Evolutionary conservation across 2,797 vertebrate genomes (phyloP), one percentile per base, ranked within the genome.

Genomic region (Simalia tracyae): DNA sequence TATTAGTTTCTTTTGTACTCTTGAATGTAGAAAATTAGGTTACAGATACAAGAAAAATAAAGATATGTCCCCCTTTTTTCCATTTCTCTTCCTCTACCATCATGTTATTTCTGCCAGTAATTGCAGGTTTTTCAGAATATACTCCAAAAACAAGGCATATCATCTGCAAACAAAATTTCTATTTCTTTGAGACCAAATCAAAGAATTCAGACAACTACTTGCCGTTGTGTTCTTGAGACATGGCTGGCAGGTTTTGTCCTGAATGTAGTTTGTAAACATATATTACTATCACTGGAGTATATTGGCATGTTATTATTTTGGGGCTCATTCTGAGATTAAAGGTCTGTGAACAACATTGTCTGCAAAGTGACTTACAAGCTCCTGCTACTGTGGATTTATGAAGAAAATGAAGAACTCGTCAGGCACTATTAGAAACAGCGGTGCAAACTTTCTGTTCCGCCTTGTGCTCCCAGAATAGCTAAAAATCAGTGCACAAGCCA

Each of bases 401-500:
- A 91, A 64, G 56, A 91, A 92, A 95, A 92, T 56, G 6, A 90
- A 95, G 94, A 94, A 1, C 86, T 94, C 94, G 14, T 93, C 94
- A 91, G 94, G 89, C 94, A 93, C 60, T 1, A 14, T 92, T 86
- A 88, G 68, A 93, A 90, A 89, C 92, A 89, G 94, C 1, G 88
- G 87, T 14, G 14, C 3, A 89, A 91, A 90, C 22, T 84, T 93
- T 95, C 90, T 93, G 64, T 90, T 91, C 72, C 42, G n/a, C 28
- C 54, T 60, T 91, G 91, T 54, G 60, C 87, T 91, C 63, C 91
- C 7, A 28, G 59, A 42, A 91, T 64, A 56, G 84, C 90, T 96
- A 95, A 94, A 95, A 94, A 95, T 95, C 59, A 94, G 92, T 96
- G 94, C 95, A 90, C 60, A 50, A 90, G 68, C 91, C 93, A 95